These are phyloP conservation scores for Tolypeutes matacus DNA, from an alignment of 2,797 vertebrate species.

Conservation along the genomic window DNA sequence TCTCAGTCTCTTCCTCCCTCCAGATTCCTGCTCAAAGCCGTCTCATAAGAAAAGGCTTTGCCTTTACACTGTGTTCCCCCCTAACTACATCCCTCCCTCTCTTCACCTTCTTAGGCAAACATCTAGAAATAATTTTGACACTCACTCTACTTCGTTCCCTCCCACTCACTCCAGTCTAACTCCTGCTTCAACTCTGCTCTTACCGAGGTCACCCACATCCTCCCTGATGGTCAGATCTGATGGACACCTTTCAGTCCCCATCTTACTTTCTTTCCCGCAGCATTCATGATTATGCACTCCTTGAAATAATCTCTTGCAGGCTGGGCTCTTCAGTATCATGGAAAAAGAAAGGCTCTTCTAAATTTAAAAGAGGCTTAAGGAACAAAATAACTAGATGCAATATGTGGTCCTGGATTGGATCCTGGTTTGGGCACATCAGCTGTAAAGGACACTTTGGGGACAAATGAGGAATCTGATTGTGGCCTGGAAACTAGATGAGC, in stretches of 20 bases:
- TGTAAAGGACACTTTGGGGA: not conserved
- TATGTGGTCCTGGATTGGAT: not conserved
- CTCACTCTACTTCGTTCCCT: not conserved
- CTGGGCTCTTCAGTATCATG: not conserved
- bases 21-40: not conserved
- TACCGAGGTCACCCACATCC: not conserved
- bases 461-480: not conserved
- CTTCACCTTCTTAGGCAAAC: not conserved
- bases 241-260: not conserved
- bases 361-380: not conserved
- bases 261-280: not conserved
- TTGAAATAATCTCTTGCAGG: not conserved
- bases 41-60: not conserved
- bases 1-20: not conserved
- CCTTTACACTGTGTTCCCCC: not conserved
- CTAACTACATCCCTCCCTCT: not conserved
- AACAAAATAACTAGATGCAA: slow-evolving; percentile 12
- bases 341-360: not conserved
- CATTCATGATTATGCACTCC: not conserved
- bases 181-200: not conserved
- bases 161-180: not conserved
- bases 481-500: not conserved
- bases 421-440: not conserved
- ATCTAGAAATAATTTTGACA: not conserved
- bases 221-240: not conserved